Evolutionary conservation across 2,888 invertebrate species (phyloP), one percentile per base, ranked within the genome.

Genomic region (Trimorus sp.): DNA sequence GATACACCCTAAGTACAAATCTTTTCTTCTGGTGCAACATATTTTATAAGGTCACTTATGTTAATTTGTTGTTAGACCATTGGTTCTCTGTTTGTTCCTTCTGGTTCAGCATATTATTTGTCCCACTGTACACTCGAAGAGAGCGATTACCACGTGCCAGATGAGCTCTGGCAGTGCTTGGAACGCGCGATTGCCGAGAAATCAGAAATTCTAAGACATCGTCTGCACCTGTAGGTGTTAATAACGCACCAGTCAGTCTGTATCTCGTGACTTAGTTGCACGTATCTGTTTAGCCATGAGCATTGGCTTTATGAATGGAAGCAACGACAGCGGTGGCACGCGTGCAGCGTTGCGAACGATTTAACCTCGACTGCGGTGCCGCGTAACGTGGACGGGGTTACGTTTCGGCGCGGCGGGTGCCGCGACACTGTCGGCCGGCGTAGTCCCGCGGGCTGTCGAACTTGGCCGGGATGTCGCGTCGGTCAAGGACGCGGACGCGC

Each of bases 261-360:
- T 69, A 79, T 69, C 65, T 70, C 75, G 60, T 70, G 70, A 71
- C 66, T 71, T 66, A 68, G 76, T 76, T 76, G 58, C 62, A 40
- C 62, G 62, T 75, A 70, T 75, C 75, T 66, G 60, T 76, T 81
- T 81, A 76, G 76, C 76, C 73, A 71, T 76, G 73, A 62, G 76
- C 75, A 75, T 80, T 80, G 84, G 83, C 69, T 90, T 90, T 88
- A 90, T 90, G 90, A 90, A 90, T 90, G 89, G 85, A 86, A 62
- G 62, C 62, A 74, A 59, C 79, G 79, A 70, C 70, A 75, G 65
- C 70, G 49, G 85, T 82, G 86, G 89, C 85, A 63, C 69, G 76
- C 56, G 66, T 66, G 49, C 59, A 71, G 65, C 70, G 58, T 54
- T 66, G 59, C 71, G 71, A 54, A 37, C 54, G 59, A 48, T 73